Base-by-base conservation (phyloP, 2,113 vertebrate genomes). In the Bagarius yarrelli region DNA sequence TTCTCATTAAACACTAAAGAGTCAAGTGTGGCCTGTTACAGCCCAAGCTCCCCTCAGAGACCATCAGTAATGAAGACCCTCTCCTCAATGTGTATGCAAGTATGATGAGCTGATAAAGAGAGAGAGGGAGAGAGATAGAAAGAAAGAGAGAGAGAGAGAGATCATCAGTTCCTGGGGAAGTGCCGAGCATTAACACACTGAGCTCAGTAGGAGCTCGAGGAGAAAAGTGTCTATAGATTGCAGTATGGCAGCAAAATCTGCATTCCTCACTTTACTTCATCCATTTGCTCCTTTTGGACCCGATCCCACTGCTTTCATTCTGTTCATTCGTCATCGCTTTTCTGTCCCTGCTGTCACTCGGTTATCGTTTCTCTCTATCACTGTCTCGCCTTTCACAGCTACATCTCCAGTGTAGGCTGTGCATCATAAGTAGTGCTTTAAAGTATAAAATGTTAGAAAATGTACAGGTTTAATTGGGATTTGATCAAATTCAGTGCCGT, bases 1-100 rank as follows among this genome's bases (percentile, higher is more conserved):
- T 64, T 60, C 74, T 63, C 44, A 78, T 84, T 84, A 78, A 81
- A 81, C 60, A 81, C 56, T 81, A 67, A 84, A 77, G 63, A 52
- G 74, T 77, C 79, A 36, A 66, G 66, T 6, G 32, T 81, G 66
- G 52, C 53, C 53, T 72, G 25, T 66, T 78, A 84, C 73, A 67
- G 73, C 32, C 56, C 61, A 53, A 63, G 12, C 21, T 30, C 34
- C 80, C 70, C 76, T 66, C 61, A 75, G 80, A 73, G 76, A 67
- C 69, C 74, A 79, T 79, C 71, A 82, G 55, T 81, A 78, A 84
- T 79, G 57, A 66, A 84, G 69, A 64, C 23, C 50, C 52, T 60
- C 36, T 64, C 30, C 56, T 64, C 67, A 52, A 23, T 44, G 69
- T n/a, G 52, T 25, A 21, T 72, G 50, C 27, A 72, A 70, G 72